Conservation (phyloP, 2,888 invertebrate genomes). For the Agrotis exclamationis region DNA sequence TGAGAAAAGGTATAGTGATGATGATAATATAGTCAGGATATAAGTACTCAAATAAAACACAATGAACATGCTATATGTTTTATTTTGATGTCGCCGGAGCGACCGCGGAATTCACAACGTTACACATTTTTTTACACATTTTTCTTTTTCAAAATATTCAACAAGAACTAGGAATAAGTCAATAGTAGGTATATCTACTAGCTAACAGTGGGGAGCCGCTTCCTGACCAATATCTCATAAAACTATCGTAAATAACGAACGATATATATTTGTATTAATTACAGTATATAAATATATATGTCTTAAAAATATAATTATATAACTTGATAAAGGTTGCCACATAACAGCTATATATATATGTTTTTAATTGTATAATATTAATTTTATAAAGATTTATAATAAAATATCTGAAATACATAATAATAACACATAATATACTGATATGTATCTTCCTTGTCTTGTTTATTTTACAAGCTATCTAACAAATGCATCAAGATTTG, state of each 20-base stretch:
- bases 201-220: conserved; percentile 86
- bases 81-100: conserved; percentile 81
- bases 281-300: conserved; percentile 20
- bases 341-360: conserved; percentile 2
- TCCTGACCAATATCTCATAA: conserved; percentile 65
- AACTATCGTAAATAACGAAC: conserved; percentile 11
- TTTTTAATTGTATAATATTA: background rate
- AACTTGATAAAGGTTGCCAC: background rate
- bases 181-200: conserved; percentile 87
- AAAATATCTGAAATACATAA: conserved; percentile 13
- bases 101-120: conserved; percentile 85
- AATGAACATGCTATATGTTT: conserved; percentile 88
- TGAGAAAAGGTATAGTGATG: no score
- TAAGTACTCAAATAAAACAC: conserved; percentile 66
- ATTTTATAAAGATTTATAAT: conserved; percentile 8
- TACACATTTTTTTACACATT: conserved; percentile 85
- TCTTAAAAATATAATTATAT: conserved; percentile 26
- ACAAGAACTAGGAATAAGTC: conserved; percentile 90
- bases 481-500: background rate
- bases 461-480: conserved; percentile 6
- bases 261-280: conserved; percentile 9
- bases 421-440: conserved; percentile 8
- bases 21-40: background rate
- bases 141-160: conserved; percentile 86
- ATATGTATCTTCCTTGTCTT: conserved; percentile 21